Evolutionary conservation across 2,888 invertebrate species (phyloP), one percentile per base, ranked within the genome.

Genomic region (Plebejus argus): DNA sequence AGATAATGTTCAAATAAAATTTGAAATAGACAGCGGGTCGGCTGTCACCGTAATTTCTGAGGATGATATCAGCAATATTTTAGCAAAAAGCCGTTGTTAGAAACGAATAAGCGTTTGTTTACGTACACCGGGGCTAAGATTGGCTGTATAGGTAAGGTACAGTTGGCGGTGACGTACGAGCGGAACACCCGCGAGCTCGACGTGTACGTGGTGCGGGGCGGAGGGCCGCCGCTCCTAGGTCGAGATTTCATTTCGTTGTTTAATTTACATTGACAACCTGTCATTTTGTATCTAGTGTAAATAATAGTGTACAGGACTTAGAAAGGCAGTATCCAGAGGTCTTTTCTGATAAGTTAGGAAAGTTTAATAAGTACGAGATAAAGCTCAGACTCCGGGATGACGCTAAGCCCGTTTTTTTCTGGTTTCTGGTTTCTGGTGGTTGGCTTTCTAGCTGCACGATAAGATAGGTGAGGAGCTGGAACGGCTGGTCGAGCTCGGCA

Each of bases 381-480:
- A 78, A 81, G 28, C 78, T 81, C 23, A 49, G 71, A 15, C 77
- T 82, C n/a, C 81, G 80, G 74, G 76, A 78, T 28, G 76, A 81
- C 28, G 79, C 78, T 7, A 80, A 81, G 20, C 80, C 81, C n/a
- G 72, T 81, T 66, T 81, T 81, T 71, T 79, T n/a, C n/a, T n/a
- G n/a, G n/a, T n/a, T n/a, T n/a, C n/a, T n/a, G n/a, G n/a, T n/a
- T n/a, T n/a, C n/a, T n/a, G n/a, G n/a, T n/a, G n/a, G 0, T 58
- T 79, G 10, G 71, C 80, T 10, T 81, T 79, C 49, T 78, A 79
- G 0, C 66, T 81, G 56, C 61, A 71, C 3, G 78, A 78, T 23
- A 81, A 81, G 76, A 71, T 81, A 53, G 72, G 72, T 20, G 72
- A 61, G 15, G 79, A 79, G 61, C 33, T 80, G n/a, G 78, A 80